Base-by-base conservation (phyloP, 1,140 invertebrate species). In the Papilio polytes region DNA sequence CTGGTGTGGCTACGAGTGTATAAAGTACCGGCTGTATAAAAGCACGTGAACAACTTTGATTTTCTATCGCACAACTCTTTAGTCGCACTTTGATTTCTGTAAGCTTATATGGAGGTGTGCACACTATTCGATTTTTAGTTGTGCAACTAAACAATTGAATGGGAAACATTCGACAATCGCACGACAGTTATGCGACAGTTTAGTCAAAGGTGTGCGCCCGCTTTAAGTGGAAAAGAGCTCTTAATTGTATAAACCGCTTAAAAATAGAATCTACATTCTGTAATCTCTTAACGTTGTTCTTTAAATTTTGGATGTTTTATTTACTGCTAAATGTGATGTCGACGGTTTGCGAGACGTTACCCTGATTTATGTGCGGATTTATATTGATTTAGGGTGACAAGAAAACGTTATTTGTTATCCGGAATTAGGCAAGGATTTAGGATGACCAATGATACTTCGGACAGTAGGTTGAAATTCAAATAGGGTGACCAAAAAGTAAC, bases 331-430 rank as follows among this genome's bases (percentile, higher is more conserved):
- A 56, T 77, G 48, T 77, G 22, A 53, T 70, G 26, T n/a, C 15
- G 74, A 59, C 74, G 46, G 46, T 76, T 56, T 76, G 74, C 74
- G 48, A 18, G 51, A 48, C 74, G 18, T 18, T 31, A 36, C 51
- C 12, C 48, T 59, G 51, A 77, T 77, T 77, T 77, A 77, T 18
- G 51, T 36, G 3, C 36, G 63, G 26, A 3, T 3, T 63, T 59
- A 63, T 63, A 63, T 63, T 26, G 12, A 70, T 70, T 70, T 70
- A 70, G 63, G 26, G 63, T 70, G 63, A 70, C 63, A 70, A 70
- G 63, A 2, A 66, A 66, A 66, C 26, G 63, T 70, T 10, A 36
- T 63, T 26, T 70, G 20, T 22, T 63, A 70, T 70, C 63, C 22
- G 63, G 63, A 70, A 13, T 63, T 63, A 63, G 12, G 3, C 26